A percentile compares a stretch with the other conserved stretches of the same genome.
phyloP scores from a whole-genome alignment of 2,888 invertebrate genomes.

The Standfussiana lucernea region DNA sequence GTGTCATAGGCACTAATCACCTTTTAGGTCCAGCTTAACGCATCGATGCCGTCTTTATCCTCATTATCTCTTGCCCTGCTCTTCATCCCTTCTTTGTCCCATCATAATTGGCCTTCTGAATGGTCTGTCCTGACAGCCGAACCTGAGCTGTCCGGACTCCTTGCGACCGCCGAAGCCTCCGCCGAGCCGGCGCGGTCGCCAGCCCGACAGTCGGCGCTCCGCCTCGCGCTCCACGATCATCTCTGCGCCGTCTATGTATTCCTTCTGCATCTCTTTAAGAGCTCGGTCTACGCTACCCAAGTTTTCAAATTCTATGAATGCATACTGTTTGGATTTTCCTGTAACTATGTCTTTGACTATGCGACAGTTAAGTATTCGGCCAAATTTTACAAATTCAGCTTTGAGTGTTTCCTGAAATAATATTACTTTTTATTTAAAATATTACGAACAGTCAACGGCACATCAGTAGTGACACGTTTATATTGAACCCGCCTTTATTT shows the following conservation, averaged over 20 bases:
- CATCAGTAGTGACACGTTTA: not conserved
- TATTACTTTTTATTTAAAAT: conserved; percentile 12
- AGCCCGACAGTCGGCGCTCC: conserved; percentile 93
- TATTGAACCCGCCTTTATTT: not conserved
- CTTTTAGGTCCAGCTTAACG: not conserved
- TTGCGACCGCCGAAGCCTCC: conserved; percentile 97
- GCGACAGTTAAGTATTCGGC: conserved; percentile 91
- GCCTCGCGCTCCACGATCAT: conserved; percentile 94
- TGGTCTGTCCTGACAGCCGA: conserved; percentile 95
- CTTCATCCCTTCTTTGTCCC: conserved; percentile 49
- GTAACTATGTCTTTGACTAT: conserved; percentile 95
- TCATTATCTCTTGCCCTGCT: conserved; percentile 30
- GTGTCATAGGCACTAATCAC: not conserved
- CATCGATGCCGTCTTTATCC: not conserved
- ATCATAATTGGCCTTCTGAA: conserved; percentile 92
- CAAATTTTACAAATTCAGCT: conserved; percentile 91
- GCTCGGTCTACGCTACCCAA: conserved; percentile 92
- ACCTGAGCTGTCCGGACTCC: conserved; percentile 96
- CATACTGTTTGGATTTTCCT: conserved; percentile 95
- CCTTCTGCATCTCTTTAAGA: conserved; percentile 90
- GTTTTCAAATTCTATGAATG: conserved; percentile 95
- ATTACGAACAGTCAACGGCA: not conserved
- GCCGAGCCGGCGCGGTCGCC: conserved; percentile 96
- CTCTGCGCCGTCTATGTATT: conserved; percentile 92
- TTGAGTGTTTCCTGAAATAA: conserved; percentile 88